Base-by-base conservation (phyloP, 2,888 invertebrate species). In the Cheilosia impressa region DNA sequence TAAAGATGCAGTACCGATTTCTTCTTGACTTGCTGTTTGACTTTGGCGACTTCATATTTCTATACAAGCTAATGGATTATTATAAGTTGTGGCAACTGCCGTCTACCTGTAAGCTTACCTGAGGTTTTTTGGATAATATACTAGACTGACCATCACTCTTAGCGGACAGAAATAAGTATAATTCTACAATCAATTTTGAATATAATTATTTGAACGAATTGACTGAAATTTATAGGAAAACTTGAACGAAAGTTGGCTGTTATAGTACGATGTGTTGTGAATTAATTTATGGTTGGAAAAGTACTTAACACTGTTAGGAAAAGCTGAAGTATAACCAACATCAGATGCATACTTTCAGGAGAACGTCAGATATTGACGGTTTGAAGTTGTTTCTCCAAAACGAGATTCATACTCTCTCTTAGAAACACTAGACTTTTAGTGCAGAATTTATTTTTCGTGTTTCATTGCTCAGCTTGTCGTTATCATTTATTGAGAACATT, bases 11-110 rank as follows among this genome's bases (percentile, higher is more conserved):
- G 1, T 66, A 45, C 7, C 76, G 75, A 34, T 52, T 81, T 19
- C 81, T 45, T 43, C 66, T 66, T 0, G 77, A 41, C 27, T 57
- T 76, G 57, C 58, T 10, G 13, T 55, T 81, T 1, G 72, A 45
- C 58, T 85, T 85, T 38, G 62, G 52, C 13, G 72, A 68, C 38
- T 85, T 85, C 72, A 85, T 77, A 34, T 81, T 85, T 63, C 80
- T 80, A 7, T 65, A 7, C 10, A 13, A 41, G 55, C 27, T 27
- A 65, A 47, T 9, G 38, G n/a, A 60, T 19, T 3, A n/a, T 24
- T 47, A 2, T 13, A 4, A 19, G 5, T 3, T 19, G 4, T 19
- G 1, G 24, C 0, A 17, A 38, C 5, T 5, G 24, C 1, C n/a
- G 10, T 22, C 10, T 17, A 4, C 22, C 10, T 6, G 1, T 22